Percentiles rank a stretch among this genome's conserved stretches.
Evolutionary conservation across 2,113 vertebrate genomes (phyloP).

Genomic region (Barnardius zonarius): DNA sequence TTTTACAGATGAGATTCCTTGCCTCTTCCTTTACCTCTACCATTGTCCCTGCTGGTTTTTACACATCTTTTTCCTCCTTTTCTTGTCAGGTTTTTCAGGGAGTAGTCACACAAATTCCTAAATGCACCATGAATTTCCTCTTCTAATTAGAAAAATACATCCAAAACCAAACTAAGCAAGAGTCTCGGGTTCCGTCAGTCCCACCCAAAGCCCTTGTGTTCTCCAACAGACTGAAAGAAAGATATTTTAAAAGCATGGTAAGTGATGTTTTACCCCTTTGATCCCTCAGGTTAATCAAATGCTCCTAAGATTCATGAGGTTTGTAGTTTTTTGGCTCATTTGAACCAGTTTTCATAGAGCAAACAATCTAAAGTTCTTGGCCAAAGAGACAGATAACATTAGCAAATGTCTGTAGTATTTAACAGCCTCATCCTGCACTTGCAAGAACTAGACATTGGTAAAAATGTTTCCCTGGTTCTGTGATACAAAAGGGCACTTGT

Average conservation of each 20-base stretch:
- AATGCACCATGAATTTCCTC: background rate
- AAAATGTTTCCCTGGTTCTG: background rate
- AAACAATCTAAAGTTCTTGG: background rate
- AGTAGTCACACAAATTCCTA: background rate
- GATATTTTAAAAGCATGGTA: background rate
- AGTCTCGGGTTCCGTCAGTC: background rate
- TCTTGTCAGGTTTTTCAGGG: background rate
- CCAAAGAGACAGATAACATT: background rate
- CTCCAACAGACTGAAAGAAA: background rate
- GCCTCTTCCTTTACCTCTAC: background rate
- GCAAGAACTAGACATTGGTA: background rate
- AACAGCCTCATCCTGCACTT: background rate
- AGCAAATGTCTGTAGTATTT: background rate
- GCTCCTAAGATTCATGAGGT: background rate
- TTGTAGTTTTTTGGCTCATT: background rate
- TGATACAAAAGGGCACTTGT: background rate
- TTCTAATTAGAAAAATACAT: background rate
- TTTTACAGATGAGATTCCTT: background rate
- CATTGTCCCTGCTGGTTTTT: background rate
- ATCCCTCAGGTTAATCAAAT: conserved; percentile 4
- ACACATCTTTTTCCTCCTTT: background rate
- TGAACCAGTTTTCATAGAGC: background rate
- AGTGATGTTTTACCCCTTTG: background rate
- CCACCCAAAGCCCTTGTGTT: background rate
- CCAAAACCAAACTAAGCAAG: background rate